Conservation (phyloP, 2,797 vertebrate species). For the Pitangus sulphuratus region DNA sequence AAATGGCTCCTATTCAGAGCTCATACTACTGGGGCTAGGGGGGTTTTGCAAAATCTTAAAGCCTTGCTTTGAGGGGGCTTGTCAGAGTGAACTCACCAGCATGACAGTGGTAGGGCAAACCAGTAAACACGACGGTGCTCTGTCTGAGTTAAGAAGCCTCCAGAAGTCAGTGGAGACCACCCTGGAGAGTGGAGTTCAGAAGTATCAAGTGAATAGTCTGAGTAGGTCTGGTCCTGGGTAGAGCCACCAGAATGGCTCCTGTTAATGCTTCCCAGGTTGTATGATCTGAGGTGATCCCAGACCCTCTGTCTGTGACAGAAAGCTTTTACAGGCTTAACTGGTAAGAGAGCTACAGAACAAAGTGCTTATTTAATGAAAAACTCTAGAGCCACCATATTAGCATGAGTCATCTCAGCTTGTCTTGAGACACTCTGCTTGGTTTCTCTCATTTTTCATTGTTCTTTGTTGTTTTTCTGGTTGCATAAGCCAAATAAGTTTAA, state of each 20-base stretch:
- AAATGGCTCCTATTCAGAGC: background rate
- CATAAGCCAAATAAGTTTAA: background rate
- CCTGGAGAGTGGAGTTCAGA: background rate
- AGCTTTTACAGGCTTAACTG: background rate
- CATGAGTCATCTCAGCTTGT: background rate
- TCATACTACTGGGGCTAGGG: background rate
- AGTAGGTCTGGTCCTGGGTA: background rate
- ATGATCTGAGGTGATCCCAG: background rate
- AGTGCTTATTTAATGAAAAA: constrained; percentile 5
- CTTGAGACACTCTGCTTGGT: background rate
- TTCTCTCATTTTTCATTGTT: constrained; percentile 11
- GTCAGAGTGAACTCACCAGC: background rate
- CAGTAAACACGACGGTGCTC: background rate
- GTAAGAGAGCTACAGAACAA: background rate
- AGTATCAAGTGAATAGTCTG: background rate
- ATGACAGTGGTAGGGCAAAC: background rate
- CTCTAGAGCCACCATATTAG: background rate
- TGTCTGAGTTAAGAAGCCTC: background rate
- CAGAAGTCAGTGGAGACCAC: background rate
- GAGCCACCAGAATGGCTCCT: background rate
- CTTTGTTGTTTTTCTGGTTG: background rate
- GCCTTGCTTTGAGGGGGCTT: background rate
- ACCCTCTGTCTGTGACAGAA: background rate
- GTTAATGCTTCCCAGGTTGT: background rate
- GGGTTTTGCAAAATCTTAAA: background rate